phyloP scores from a whole-genome alignment of 1,140 invertebrate genomes.

The Anastrepha obliqua region DNA sequence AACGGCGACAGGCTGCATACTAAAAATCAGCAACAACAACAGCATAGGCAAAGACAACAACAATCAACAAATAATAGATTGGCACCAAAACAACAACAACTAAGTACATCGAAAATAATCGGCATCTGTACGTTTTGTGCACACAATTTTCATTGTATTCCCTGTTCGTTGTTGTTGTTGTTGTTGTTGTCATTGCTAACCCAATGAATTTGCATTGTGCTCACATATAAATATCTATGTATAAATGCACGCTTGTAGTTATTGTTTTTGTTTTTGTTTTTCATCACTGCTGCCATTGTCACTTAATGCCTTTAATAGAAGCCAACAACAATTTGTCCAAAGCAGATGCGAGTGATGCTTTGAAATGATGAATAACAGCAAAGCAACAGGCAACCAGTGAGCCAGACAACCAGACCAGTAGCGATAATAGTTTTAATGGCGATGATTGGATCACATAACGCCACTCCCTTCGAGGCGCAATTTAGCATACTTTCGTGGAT shows the following conservation, averaged over 20 bases:
- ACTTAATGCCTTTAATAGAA: slow-evolving; percentile 38
- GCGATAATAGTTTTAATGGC: slow-evolving; percentile 6
- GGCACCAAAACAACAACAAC: slow-evolving; percentile 14
- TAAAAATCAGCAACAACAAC: neutral
- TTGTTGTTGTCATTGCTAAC: neutral
- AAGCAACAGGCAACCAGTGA: neutral
- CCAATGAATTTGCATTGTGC: neutral
- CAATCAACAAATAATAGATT: slow-evolving; percentile 43
- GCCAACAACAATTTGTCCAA: neutral
- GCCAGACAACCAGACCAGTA: neutral
- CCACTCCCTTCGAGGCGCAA: neutral
- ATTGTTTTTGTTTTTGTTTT: neutral
- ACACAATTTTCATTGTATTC: slow-evolving; percentile 22
- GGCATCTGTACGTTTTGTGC: neutral
- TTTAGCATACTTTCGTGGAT: neutral
- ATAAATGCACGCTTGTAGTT: neutral
- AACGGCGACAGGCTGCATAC: neutral
- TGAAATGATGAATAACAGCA: slow-evolving; percentile 24
- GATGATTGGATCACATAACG: slow-evolving; percentile 39
- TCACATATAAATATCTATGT: neutral
- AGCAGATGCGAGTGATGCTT: neutral
- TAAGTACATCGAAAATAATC: neutral
- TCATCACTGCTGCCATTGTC: slow-evolving; percentile 21
- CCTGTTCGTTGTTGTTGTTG: neutral
- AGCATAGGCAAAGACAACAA: neutral